Base-by-base conservation (phyloP, 2,797 vertebrate genomes). In the Nannoperca obscura region DNA sequence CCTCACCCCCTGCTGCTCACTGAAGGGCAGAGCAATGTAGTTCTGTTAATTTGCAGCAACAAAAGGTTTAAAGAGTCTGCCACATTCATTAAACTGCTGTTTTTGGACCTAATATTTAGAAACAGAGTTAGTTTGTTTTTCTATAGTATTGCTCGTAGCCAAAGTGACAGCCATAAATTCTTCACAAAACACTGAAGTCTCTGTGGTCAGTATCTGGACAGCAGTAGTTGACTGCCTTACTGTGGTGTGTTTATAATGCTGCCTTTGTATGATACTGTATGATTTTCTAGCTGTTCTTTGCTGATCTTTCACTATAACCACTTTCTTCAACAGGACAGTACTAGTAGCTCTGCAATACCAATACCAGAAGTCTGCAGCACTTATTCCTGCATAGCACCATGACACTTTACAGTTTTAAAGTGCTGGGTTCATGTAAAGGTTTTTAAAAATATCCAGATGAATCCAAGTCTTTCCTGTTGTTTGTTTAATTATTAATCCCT, bases 1-100 rank as follows among this genome's bases (percentile, higher is more conserved):
- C 11, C 42, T 52, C 19, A 68, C 40, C 59, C 64, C 46, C 40
- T 69, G 59, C 66, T 61, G 64, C 54, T 77, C 63, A 20, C 20
- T 60, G 32, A 75, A 70, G 46, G 60, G 40, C 46, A 34, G 9
- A 53, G 34, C 24, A 42, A 17, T 4, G 20, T 4, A 24, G 15
- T 3, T 68, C 24, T 50, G 27, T 15, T 24, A 22, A 63, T 10
- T 7, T 32, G 57, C 68, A 73, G 32, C 38, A 62, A n/a, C 5
- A 13, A 5, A 34, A 55, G 57, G 4, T 27, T 63, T 36, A 17
- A 34, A 54, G 20, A 65, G 11, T 44, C 4, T 7, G 46, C 9
- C 0, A 4, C 5, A 24, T 53, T 65, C 24, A 24, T 46, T 46
- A n/a, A 44, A 34, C 4, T 42, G 2, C 44, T 68, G 13, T 34